These are phyloP conservation scores for Chrysomallon squamiferum DNA, from an alignment of 1,140 invertebrate genomes.

Conservation along the genomic window DNA sequence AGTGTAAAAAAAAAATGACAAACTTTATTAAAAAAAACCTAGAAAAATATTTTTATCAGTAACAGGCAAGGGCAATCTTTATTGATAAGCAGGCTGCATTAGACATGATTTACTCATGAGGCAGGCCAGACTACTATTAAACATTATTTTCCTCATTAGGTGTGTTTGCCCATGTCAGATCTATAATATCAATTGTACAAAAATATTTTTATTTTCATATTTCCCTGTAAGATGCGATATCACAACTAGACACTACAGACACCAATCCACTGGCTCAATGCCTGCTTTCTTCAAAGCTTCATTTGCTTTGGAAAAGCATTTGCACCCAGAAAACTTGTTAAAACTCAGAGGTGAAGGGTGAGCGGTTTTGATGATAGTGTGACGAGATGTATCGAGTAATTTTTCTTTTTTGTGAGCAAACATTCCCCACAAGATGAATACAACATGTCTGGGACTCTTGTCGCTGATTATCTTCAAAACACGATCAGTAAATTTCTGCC, in stretches of 20 bases:
- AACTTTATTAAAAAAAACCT: no score
- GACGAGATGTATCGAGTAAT: slow-evolving; percentile 68
- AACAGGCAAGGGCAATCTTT: no score
- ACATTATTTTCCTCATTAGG: no score
- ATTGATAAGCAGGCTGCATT: no score
- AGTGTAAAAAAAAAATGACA: no score
- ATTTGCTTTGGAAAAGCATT: slow-evolving; percentile 72
- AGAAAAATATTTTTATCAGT: no score
- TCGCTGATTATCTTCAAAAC: slow-evolving; percentile 66
- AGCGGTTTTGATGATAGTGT: slow-evolving; percentile 67
- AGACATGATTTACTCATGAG: no score
- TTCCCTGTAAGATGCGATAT: no score
- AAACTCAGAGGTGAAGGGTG: slow-evolving; percentile 75
- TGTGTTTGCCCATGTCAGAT: no score
- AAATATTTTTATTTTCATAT: no score
- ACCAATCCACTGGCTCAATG: slow-evolving; percentile 70
- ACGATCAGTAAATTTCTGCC: slow-evolving; percentile 70
- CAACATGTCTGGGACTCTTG: slow-evolving; percentile 61
- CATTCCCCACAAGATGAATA: slow-evolving; percentile 74
- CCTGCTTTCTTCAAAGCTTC: slow-evolving; percentile 64
- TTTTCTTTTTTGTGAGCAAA: slow-evolving; percentile 73
- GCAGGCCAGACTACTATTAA: no score
- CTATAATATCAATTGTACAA: no score
- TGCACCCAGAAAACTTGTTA: slow-evolving; percentile 69
- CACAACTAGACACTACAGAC: slow-evolving; percentile 6